Conservation (phyloP, 2,113 vertebrate genomes). For the Gymnocephalus cernua region DNA sequence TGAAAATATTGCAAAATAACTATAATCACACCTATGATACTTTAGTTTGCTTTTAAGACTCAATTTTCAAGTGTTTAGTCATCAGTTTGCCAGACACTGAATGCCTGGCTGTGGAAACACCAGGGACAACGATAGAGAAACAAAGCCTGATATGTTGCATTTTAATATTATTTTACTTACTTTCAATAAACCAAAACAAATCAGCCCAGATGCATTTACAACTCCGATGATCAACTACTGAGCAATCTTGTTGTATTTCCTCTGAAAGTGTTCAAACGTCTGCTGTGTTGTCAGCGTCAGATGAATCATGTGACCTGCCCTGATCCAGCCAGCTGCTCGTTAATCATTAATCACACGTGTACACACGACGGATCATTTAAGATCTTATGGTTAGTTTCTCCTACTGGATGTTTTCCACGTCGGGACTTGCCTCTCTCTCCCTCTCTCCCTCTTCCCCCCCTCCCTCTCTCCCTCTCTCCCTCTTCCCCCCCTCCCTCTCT, state of each 20-base stretch:
- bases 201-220: too few relatives aligned
- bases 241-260: not conserved
- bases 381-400: not conserved
- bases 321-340: not conserved
- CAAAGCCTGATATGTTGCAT: not conserved
- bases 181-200: not conserved
- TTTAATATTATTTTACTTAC: not conserved
- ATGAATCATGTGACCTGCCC: not conserved
- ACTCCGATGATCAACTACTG: not conserved
- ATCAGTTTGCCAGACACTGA: not conserved
- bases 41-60: not conserved
- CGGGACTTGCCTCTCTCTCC: slow-evolving; percentile 22
- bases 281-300: not conserved
- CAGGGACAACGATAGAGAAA: not conserved
- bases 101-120: not conserved
- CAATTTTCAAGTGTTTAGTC: not conserved
- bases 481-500: not conserved
- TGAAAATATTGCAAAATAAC: not conserved
- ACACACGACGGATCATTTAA: not conserved
- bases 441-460: too few relatives aligned
- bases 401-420: not conserved
- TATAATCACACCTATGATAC: not conserved
- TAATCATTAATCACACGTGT: slow-evolving; percentile 16
- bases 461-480: not conserved
- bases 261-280: not conserved